Evolutionary conservation across 2,113 vertebrate genomes (phyloP), one percentile per base, ranked within the genome.

Genomic region (Varanus komodoensis): DNA sequence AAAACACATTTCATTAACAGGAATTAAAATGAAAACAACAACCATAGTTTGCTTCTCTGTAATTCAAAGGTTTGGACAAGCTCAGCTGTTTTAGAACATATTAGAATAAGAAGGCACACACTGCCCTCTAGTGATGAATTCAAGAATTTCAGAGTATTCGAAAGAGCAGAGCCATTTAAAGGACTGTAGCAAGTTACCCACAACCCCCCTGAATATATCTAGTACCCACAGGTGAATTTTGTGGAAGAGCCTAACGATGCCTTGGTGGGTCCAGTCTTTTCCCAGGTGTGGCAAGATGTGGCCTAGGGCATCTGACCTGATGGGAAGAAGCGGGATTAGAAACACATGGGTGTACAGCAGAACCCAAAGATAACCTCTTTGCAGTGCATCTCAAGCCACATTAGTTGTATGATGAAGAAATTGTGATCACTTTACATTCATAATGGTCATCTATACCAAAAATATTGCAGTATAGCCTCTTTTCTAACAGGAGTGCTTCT

Each of bases 251-350:
- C 98, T 99, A 48, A 97, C 98, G 32, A 99, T 98, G 90, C 98
- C 99, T 64, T 96, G 98, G 69, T 99, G 99, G 34, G 99, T 99
- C 99, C 99, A 99, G 94, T 99, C 99, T 96, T 99, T 99, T 52
- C 99, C 99, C 95, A 99, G 96, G 48, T 99, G 98, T 0, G 98
- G 99, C 78, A 99, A 96, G 92, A 99, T 99, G 12, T 99, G 99
- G 32, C 99, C 99, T 87, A 99, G 97, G 85, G 98, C 97, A 79
- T 99, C 99, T 0, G 99, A 99, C 96, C 99, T 99, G 91, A 52
- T 32, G 95, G 48, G 52, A 93, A 84, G 77, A 69, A 14, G 27
- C n/a, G 0, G 1, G 3, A 23, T 79, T 57, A 85, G 75, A 87
- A 84, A 90, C 29, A 57, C 9, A 12, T 3, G 9, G 27, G n/a